Evolutionary conservation across 2,888 invertebrate genomes (phyloP), one percentile per base, ranked within the genome.

Genomic region (Eupithecia insigniata): DNA sequence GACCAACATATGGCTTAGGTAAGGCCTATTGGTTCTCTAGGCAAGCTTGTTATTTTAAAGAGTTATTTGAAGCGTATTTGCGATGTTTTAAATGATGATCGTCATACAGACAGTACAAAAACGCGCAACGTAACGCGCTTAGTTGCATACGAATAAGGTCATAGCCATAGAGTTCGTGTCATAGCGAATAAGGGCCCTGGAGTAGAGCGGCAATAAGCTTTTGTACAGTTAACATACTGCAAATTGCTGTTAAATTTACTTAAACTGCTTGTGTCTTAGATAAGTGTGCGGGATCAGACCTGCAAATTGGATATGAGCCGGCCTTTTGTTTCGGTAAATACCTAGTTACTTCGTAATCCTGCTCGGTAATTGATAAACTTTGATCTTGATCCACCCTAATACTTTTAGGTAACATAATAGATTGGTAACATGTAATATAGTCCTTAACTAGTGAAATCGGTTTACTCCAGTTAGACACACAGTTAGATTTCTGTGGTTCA

Each of bases 171-270:
- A 55, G 55, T 26, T 55, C 55, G 12, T 55, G 55, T 26, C 22
- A 55, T 34, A 30, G 34, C 30, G 34, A 62, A 62, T 62, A 62
- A 30, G 61, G 61, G 32, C 32, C 3, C 14, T 34, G 84, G 87
- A 85, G 84, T 81, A 81, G 86, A 86, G 88, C 81, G 85, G 89
- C 87, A 88, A 89, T 90, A 89, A 89, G 85, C 87, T 84, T 76
- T 83, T 83, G 83, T 87, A 85, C 86, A 86, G 87, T 89, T 90
- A 89, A 90, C 89, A 88, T 89, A 90, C 90, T 90, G 89, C 87
- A 87, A 91, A 92, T 91, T 91, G 88, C 89, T 90, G 86, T 87
- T 87, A 88, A 90, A 90, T 90, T 90, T 89, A 90, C 90, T 90
- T 88, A 88, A 87, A 88, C 82, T 82, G 84, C 78, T 87, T 85